phyloP scores from a whole-genome alignment of 1,140 invertebrate species.

The Callitettix versicolor region DNA sequence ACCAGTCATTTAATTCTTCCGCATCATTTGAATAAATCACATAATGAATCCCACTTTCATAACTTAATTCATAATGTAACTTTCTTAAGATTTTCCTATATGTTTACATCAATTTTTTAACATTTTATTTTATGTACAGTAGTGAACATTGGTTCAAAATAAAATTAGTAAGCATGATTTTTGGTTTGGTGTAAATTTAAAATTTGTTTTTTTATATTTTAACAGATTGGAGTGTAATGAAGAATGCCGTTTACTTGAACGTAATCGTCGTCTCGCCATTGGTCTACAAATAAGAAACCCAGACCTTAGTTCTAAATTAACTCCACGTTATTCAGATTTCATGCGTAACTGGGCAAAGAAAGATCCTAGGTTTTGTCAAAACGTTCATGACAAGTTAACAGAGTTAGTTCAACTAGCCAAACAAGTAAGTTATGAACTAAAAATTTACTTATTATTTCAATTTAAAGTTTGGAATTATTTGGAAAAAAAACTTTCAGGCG shows the following conservation, averaged over 20 bases:
- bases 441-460: conserved; percentile 18
- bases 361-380: conserved; percentile 68
- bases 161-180: too few relatives aligned
- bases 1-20: too few relatives aligned
- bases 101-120: too few relatives aligned
- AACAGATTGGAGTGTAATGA: conserved; percentile 81
- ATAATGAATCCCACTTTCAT: too few relatives aligned
- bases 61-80: too few relatives aligned
- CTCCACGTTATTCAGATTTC: conserved; percentile 76
- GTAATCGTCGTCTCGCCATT: conserved; percentile 76
- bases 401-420: conserved; percentile 82
- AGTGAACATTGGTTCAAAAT: too few relatives aligned
- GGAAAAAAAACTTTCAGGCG: too few relatives aligned
- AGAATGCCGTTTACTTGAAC: conserved; percentile 75
- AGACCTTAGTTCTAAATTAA: conserved; percentile 65
- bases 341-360: conserved; percentile 76
- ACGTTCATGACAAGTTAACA: conserved; percentile 73
- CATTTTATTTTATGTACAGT: too few relatives aligned
- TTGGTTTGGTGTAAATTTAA: conserved; percentile 1
- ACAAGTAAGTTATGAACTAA: conserved; percentile 49
- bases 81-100: too few relatives aligned
- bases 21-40: too few relatives aligned
- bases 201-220: conserved; percentile 11
- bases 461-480: neutral
- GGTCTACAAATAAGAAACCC: conserved; percentile 86